These are phyloP conservation scores for Drosophila robusta DNA, from an alignment of 2,888 invertebrate species.

Conservation along the genomic window DNA sequence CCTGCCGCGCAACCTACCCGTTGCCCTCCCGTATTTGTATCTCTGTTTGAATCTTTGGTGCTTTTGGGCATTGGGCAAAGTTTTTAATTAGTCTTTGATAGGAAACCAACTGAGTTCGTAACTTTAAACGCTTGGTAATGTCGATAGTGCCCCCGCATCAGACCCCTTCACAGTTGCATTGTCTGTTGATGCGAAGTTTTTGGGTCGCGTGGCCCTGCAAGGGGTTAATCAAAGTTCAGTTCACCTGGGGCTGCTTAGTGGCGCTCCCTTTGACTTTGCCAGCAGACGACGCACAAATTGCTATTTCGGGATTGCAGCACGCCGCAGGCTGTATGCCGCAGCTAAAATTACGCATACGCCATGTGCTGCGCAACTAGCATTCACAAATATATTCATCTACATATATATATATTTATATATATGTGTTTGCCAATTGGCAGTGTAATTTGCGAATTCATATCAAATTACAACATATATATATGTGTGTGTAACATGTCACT, in stretches of 20 bases:
- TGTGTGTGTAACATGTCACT: conserved; percentile 46
- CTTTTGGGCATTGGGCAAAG: conserved; percentile 75
- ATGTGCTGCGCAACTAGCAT: conserved; percentile 24
- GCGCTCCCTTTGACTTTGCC: conserved; percentile 33
- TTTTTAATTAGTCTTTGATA: conserved; percentile 79
- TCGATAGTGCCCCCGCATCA: conserved; percentile 34
- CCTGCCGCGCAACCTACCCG: conserved; percentile 19
- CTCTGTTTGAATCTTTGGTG: conserved; percentile 49
- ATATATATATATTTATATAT: background rate
- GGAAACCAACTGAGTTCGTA: conserved; percentile 72
- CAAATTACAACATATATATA: conserved; percentile 50
- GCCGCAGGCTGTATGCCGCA: conserved; percentile 51
- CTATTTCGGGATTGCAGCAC: conserved; percentile 53
- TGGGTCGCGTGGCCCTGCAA: conserved; percentile 14
- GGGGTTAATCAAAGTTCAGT: conserved; percentile 72
- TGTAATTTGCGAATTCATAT: conserved; percentile 74
- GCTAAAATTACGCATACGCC: conserved; percentile 69
- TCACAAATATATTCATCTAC: conserved; percentile 6
- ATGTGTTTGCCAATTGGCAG: conserved; percentile 58
- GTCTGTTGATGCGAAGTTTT: conserved; percentile 47
- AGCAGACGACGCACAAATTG: conserved; percentile 29
- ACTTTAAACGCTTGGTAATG: conserved; percentile 60
- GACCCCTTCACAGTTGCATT: conserved; percentile 4
- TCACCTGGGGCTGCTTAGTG: conserved; percentile 65
- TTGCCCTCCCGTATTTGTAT: background rate